Base-by-base conservation (phyloP, 1,140 invertebrate genomes). In the Platorchestia sp. region DNA sequence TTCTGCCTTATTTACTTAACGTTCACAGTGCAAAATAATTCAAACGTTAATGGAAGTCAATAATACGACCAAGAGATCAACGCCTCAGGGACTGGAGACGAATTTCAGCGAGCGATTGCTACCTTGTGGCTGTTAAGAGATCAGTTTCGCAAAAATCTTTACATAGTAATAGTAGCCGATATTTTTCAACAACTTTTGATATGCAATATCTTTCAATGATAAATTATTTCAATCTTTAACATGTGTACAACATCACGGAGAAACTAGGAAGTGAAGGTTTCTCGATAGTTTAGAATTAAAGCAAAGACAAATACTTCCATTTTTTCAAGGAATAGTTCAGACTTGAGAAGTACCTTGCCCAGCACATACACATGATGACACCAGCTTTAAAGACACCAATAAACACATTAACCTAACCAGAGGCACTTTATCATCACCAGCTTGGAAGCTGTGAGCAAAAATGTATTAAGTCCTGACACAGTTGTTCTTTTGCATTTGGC, bases 401-500 rank as follows among this genome's bases (percentile, higher is more conserved):
- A 75, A 75, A 14, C 59, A 75, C 27, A 3, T 36, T 75, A 75
- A 75, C 59, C 59, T 75, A 75, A 75, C 59, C 59, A 19, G 14
- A 75, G 59, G 59, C 59, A 75, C 59, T 75, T 75, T 75, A 75
- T 75, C 59, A 75, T 75, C 59, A 75, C 59, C 59, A 75, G 59
- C 59, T 75, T 36, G 59, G 36, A 14, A 75, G 59, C 59, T 75
- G 59, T 75, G 59, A 75, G 59, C 59, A 75, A 75, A 51, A 75
- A 75, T 36, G 59, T 75, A 36, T 75, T 3, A 75, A 75, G 59
- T 75, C 1, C 27, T 19, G 59, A 36, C 14, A 75, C 59, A 10
- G 59, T 27, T 75, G 10, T 3, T 75, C 27, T 75, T 19, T 36
- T 75, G 59, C 59, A 75, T 22, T 75, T 75, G 59, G 59, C 36